Conservation (phyloP, 2,113 vertebrate genomes). For the Sclerurus mexicanus region DNA sequence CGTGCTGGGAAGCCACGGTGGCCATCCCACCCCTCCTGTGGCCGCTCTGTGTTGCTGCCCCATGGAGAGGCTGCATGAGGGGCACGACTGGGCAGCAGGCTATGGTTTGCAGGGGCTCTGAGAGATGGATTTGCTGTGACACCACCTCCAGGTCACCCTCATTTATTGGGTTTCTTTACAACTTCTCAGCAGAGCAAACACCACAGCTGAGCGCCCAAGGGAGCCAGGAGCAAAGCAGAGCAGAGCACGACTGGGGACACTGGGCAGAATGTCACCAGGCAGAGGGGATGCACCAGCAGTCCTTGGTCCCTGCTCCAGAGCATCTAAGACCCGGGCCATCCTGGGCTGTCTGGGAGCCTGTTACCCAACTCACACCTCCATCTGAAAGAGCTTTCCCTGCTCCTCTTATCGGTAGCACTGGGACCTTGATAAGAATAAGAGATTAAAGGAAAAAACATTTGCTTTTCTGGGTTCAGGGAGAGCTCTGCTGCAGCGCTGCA, state of each 20-base stretch:
- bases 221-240: background rate
- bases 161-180: background rate
- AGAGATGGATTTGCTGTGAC: background rate
- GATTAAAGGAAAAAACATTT: background rate
- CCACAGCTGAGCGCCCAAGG: background rate
- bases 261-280: background rate
- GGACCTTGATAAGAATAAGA: background rate
- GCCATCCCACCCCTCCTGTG: accelerated
- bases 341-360: background rate
- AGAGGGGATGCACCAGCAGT: background rate
- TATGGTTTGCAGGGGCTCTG: accelerated
- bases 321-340: background rate
- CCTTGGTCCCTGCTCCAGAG: background rate
- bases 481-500: background rate
- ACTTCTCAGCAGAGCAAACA: background rate
- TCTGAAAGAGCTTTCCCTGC: background rate
- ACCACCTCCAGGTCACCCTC: background rate
- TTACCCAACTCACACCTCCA: background rate
- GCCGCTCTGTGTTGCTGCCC: accelerated
- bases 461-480: background rate
- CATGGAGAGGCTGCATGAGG: accelerated
- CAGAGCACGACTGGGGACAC: accelerated
- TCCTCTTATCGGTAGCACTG: background rate
- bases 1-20: accelerated
- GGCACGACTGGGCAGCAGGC: background rate